Evolutionary conservation across 2,113 vertebrate genomes (phyloP).

Genomic region (Carollia perspicillata): DNA sequence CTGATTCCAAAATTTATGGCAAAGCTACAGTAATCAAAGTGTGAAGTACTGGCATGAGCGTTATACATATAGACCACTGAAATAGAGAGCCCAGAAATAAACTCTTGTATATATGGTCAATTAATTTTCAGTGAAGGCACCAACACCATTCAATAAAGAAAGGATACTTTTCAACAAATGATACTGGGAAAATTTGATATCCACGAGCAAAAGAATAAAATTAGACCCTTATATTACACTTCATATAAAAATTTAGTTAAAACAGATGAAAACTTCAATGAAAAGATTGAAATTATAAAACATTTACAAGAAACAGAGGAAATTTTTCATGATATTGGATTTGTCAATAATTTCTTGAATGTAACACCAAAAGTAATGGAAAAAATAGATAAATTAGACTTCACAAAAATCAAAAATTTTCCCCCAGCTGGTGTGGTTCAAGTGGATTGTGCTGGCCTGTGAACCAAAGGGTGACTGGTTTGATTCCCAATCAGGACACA

Average conservation of each 20-base stretch:
- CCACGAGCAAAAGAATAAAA: neutral
- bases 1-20: neutral
- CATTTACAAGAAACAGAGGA: neutral
- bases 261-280: neutral
- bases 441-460: too few relatives aligned
- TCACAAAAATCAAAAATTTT: neutral
- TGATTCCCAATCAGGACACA: too few relatives aligned
- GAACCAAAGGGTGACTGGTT: too few relatives aligned
- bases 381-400: neutral
- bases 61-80: neutral
- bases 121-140: neutral
- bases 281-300: neutral
- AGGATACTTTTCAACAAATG: neutral
- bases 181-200: neutral
- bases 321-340: neutral
- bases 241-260: neutral
- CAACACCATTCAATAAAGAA: neutral
- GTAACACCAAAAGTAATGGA: neutral
- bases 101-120: neutral
- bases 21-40: neutral
- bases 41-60: neutral
- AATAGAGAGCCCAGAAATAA: neutral
- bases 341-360: neutral
- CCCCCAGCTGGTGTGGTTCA: too few relatives aligned
- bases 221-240: neutral